phyloP scores from a whole-genome alignment of 1,140 invertebrate genomes.

The Zophobas morio region DNA sequence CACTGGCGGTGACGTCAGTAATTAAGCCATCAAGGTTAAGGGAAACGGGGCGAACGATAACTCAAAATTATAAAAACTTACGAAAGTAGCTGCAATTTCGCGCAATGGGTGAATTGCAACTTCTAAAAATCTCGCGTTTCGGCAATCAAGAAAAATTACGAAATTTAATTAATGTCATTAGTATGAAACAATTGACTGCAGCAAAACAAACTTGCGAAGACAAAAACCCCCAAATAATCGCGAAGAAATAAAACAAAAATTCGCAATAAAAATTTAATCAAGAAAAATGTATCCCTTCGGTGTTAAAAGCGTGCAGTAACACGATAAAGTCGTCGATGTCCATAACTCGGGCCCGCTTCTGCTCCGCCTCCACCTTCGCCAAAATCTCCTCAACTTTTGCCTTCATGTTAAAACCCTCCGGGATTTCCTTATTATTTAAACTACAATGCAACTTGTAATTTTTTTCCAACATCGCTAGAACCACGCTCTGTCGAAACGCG shows the following conservation, averaged over 20 bases:
- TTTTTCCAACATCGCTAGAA: conserved; percentile 88
- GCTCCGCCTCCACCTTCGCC: conserved; percentile 74
- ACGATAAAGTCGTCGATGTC: conserved; percentile 97
- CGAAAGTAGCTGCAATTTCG: no score
- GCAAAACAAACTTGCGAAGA: no score
- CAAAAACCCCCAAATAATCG: no score
- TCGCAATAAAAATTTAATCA: conserved; percentile 35
- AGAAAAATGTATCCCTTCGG: conserved; percentile 91
- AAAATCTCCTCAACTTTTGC: conserved; percentile 85
- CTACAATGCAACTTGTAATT: conserved; percentile 94
- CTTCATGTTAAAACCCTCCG: conserved; percentile 90
- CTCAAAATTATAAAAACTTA: no score
- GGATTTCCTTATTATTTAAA: conserved; percentile 87
- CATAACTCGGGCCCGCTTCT: conserved; percentile 93
- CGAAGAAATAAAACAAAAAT: no score
- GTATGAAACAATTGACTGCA: no score
- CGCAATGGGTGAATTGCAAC: no score
- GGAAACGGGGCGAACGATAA: no score
- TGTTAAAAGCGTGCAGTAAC: conserved; percentile 90
- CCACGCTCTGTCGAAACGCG: conserved; percentile 84
- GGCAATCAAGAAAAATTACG: no score
- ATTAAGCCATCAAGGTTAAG: no score
- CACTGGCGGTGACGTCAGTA: background rate
- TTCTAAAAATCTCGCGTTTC: no score
- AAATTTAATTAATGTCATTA: no score